Evolutionary conservation across 2,888 invertebrate genomes (phyloP), one percentile per base, ranked within the genome.

Genomic region (Apamea monoglypha): DNA sequence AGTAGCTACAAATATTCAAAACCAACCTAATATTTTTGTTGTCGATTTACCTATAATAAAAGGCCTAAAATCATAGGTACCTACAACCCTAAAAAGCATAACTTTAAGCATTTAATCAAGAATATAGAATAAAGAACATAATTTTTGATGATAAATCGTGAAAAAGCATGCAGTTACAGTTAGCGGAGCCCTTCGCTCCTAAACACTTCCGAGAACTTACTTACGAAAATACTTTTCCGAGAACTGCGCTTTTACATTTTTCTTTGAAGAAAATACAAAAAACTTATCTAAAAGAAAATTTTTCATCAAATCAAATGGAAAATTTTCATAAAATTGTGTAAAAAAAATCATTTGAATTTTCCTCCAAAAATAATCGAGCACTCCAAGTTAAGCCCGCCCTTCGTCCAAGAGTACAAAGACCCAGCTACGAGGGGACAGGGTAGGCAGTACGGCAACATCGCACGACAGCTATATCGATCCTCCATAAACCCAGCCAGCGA

Each of bases 401-500:
- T 92, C 87, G 75, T 75, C 87, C 85, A 86, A 76, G 91, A 91
- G 95, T 94, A 95, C 95, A 95, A 95, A 95, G 95, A 94, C 94
- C 95, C 93, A 90, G 87, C 90, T 76, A 82, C 80, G 89, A 89
- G 91, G 91, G 92, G 89, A 82, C 83, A 86, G 90, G 92, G 91
- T 88, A 89, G 87, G 87, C 92, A 92, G 93, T 90, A 91, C 92
- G 94, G 93, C 94, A 93, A 94, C 94, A 92, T 88, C 94, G 95
- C 94, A 85, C 91, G 91, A 85, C 91, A 90, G 94, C 94, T 96
- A 93, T 95, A 96, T 96, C 92, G 95, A 96, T 95, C 94, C 90
- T 80, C 77, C 66, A 68, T 69, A 61, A 71, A n/a, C 76, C 64
- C 78, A 53, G 80, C 29, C 76, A 94, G 93, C 95, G 91, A 88